Evolutionary conservation across 2,113 vertebrate genomes (phyloP), one percentile per base, ranked within the genome.

Genomic region (Prinia subflava): DNA sequence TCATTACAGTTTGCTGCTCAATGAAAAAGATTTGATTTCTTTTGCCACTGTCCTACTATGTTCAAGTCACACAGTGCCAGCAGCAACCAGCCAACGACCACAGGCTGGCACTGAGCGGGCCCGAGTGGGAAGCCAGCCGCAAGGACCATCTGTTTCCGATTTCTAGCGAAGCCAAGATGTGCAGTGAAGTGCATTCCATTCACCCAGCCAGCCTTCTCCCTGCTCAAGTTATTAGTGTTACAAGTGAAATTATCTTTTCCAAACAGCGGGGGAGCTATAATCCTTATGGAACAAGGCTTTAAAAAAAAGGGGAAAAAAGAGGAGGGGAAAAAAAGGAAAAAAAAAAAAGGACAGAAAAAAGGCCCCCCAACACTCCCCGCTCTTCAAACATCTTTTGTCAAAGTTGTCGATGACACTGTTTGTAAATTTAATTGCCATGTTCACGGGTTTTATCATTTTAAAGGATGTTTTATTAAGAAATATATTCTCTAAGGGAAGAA

Each of bases 141-240:
- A 98, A 98, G 98, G 97, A 98, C 99, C 99, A 99, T 99, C 99
- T 99, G 99, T 98, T 98, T 98, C 97, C 97, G 96, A 98, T 98
- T 98, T 98, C 98, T 98, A 97, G 97, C 97, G 88, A 98, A 98
- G 98, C 98, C 99, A 99, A 98, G 98, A 98, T 98, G 98, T 98
- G 98, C 96, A 98, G 97, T 98, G 98, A 98, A 98, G 97, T 98
- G 98, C 97, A 98, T 97, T 97, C 97, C 97, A 96, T 97, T 97
- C 97, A 97, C 97, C 92, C 96, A 98, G 97, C 97, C 97, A 97
- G 98, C 97, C 97, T 98, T 97, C 97, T 97, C 97, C 97, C 97
- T 95, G 97, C 97, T 98, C 98, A 96, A 97, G 97, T 98, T 98
- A 97, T 98, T 98, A 98, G 98, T 98, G 98, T 98, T 98, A 98